Base-by-base conservation (phyloP, 1,140 invertebrate species). In the Zeugodacus cucurbitae region DNA sequence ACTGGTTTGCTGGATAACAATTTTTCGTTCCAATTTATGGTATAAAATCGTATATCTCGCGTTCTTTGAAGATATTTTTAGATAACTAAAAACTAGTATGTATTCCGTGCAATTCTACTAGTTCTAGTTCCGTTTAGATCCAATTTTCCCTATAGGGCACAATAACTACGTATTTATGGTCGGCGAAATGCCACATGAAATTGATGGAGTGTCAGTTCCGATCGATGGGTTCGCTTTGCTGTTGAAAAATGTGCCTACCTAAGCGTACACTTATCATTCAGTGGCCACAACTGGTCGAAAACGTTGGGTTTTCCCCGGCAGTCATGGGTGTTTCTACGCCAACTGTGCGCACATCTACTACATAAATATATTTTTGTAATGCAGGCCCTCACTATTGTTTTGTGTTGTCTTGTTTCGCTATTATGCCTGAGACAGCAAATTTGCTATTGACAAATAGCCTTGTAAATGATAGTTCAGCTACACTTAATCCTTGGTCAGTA, bases 251-350 rank as follows among this genome's bases (percentile, higher is more conserved):
- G 64, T 70, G 29, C 64, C 64, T 70, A 70, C 26, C 48, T 54
- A 54, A 54, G 64, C 32, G 29, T 26, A 17, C 64, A 70, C 64
- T 70, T 37, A 70, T 70, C 64, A 70, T 14, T 26, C 64, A 70
- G 26, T 70, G 64, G 64, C 32, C 64, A 70, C 64, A 70, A 70
- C 64, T 70, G 64, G 64, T 17, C 64, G 64, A 70, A 70, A 29
- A 70, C 34, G n/a, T 29, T 17, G 64, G 26, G 29, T 37, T 32
- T 70, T 70, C 64, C 29, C 10, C 3, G 6, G 4, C 11, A 14
- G 14, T 2, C 29, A 34, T 3, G 48, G 48, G 2, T 37, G 20
- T 70, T 17, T 4, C 29, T 70, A 26, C 32, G 8, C 64, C 26
- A 32, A 70, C 32, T 70, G 29, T 70, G 7, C 29, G 44, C 44